Evolutionary conservation across 2,113 vertebrate genomes (phyloP), one percentile per base, ranked within the genome.

Genomic region (Amia ocellicauda): DNA sequence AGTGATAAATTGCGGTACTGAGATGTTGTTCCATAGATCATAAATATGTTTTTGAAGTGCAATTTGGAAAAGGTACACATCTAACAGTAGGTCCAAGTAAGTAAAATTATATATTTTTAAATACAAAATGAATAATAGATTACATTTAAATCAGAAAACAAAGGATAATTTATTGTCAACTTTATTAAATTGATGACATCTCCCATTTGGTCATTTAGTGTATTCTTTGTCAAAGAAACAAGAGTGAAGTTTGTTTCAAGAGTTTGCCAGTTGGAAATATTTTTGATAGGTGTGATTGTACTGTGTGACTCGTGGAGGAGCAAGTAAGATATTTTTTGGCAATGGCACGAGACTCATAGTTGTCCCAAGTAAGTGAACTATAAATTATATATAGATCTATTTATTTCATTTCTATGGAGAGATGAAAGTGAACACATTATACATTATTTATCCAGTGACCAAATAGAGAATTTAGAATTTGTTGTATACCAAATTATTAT

Each of bases 261-360:
- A 3, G 45, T 4, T 47, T 47, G 14, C 43, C 16, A 17, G 3
- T 4, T 17, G 1, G 9, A 8, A 17, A 1, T 3, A n/a, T 53
- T 47, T 53, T 53, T 53, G 51, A 11, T 23, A 53, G 20, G 51
- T 3, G 10, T 10, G 10, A 8, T 23, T 23, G 8, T 42, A 66
- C 17, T 71, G 72, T 74, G 69, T 74, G 69, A 56, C 20, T 64
- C 7, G 27, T 55, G 55, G 59, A 49, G 13, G 4, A 59, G 43
- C 10, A 49, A 7, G 31, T 31, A 68, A 65, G 53, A 5, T 71
- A 0, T 27, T 69, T 2, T 72, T 75, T 42, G 58, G 58, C 2
- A 20, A 7, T 22, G 58, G 58, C 4, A 60, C 58, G 3, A 31
- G 17, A 20, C 36, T 60, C 1, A 43, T 23, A 42, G 19, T 60